A percentile compares a stretch with the other conserved stretches of the same genome.
Conservation (phyloP, 1,140 invertebrate species). For the Drosophila equinoxialis region DNA sequence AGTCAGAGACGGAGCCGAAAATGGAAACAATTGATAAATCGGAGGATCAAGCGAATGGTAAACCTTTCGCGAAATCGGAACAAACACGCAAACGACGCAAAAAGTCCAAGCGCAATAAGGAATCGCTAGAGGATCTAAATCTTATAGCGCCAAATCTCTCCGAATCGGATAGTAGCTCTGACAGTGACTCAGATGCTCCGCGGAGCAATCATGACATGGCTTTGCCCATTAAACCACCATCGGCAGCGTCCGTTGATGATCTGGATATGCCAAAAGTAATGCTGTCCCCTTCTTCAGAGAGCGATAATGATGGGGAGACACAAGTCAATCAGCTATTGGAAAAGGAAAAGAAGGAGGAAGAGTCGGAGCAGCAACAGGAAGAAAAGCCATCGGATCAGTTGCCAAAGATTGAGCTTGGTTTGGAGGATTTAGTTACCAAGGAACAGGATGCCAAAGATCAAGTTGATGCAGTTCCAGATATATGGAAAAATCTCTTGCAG, state of each 20-base stretch:
- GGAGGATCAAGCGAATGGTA: constrained; percentile 63
- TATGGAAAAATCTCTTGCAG: constrained; percentile 90
- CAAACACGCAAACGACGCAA: constrained; percentile 83
- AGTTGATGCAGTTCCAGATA: constrained; percentile 85
- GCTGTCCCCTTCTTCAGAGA: constrained; percentile 70
- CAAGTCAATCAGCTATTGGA: constrained; percentile 9
- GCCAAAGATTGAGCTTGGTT: not conserved
- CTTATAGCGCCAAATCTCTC: constrained; percentile 91
- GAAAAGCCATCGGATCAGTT: not conserved
- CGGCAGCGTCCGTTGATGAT: constrained; percentile 58
- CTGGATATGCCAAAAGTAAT: constrained; percentile 68
- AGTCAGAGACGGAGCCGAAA: not conserved
- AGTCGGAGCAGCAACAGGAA: not conserved
- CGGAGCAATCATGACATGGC: constrained; percentile 26
- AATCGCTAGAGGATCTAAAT: constrained; percentile 85
- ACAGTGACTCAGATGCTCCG: constrained; percentile 85
- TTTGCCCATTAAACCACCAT: constrained; percentile 40
- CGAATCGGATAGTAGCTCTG: constrained; percentile 90
- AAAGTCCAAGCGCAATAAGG: constrained; percentile 85
- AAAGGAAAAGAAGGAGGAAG: constrained; percentile 28
- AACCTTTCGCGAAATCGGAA: constrained; percentile 53
- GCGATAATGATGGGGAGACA: constrained; percentile 50
- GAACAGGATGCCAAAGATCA: constrained; percentile 41
- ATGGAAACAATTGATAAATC: constrained; percentile 45
- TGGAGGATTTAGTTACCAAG: not conserved